These are phyloP conservation scores for Blastobasis lacticolella DNA, from an alignment of 2,888 invertebrate genomes.

Conservation along the genomic window DNA sequence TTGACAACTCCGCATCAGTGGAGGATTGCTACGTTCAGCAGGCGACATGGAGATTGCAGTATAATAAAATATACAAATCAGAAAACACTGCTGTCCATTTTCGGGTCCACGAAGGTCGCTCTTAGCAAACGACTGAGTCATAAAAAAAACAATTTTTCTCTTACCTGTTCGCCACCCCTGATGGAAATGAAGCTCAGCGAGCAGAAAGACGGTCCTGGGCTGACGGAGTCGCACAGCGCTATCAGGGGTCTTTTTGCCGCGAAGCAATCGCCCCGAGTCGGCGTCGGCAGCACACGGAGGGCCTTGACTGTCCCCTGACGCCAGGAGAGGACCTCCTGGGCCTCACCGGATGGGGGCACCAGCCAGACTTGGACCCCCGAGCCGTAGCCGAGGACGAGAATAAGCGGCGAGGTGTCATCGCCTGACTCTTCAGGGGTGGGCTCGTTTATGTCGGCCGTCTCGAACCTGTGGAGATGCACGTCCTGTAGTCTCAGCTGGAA, in stretches of 20 bases:
- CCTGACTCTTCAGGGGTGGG: slow-evolving; percentile 80
- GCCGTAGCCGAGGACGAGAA: slow-evolving; percentile 84
- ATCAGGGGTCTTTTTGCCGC: slow-evolving; percentile 89
- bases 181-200: slow-evolving; percentile 90
- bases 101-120: too few species aligned
- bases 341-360: slow-evolving; percentile 91
- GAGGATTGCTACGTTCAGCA: too few species aligned
- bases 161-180: slow-evolving; percentile 84
- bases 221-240: slow-evolving; percentile 90
- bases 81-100: too few species aligned
- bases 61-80: too few species aligned
- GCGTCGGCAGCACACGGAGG: slow-evolving; percentile 89
- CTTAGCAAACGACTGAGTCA: too few species aligned
- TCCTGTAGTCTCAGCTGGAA: too few species aligned
- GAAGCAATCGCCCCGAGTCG: slow-evolving; percentile 83
- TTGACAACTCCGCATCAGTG: too few species aligned
- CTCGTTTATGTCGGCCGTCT: slow-evolving; percentile 89
- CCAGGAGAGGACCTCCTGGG: slow-evolving; percentile 95
- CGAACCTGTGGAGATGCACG: slow-evolving; percentile 75
- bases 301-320: slow-evolving; percentile 91
- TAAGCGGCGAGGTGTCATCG: slow-evolving; percentile 85
- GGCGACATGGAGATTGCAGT: too few species aligned
- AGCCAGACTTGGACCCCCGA: slow-evolving; percentile 84
- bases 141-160: slow-evolving; percentile 3
- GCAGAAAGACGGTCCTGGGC: slow-evolving; percentile 84